Evolutionary conservation across 2,888 invertebrate genomes (phyloP).

Genomic region (Drosophila rubida): DNA sequence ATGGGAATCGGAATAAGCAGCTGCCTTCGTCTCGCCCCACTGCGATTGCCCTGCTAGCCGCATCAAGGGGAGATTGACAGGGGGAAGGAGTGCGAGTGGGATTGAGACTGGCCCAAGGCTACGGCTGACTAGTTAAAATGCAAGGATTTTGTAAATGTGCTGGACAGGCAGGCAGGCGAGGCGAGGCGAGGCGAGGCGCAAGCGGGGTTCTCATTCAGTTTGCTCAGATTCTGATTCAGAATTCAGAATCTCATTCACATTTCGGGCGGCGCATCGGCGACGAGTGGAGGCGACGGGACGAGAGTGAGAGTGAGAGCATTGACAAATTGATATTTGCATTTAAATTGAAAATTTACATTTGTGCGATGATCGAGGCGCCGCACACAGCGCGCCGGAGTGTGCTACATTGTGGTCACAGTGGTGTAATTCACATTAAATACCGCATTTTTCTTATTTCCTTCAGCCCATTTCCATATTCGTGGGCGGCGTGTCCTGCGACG

Average conservation of each 20-base stretch:
- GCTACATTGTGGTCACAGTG: conserved; percentile 83
- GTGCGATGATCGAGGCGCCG: conserved; percentile 65
- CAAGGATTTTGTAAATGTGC: conserved; percentile 61
- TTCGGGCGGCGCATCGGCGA: background rate
- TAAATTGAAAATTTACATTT: conserved; percentile 86
- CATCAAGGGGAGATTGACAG: background rate
- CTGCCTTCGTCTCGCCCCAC: conserved; percentile 16
- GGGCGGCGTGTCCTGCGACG: conserved; percentile 10
- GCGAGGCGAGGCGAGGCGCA: too few relatives aligned
- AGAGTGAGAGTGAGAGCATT: conserved; percentile 68
- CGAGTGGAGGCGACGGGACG: conserved; percentile 20
- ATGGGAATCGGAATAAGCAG: conserved; percentile 70
- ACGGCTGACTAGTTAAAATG: conserved; percentile 79
- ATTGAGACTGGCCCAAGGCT: conserved; percentile 65
- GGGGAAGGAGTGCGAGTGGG: conserved; percentile 8
- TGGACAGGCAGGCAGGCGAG: conserved; percentile 6
- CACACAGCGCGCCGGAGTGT: background rate
- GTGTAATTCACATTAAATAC: conserved; percentile 85
- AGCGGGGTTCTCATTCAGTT: conserved; percentile 3
- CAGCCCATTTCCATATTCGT: conserved; percentile 64
- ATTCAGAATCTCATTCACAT: background rate
- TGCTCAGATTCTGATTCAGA: background rate
- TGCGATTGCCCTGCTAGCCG: conserved; percentile 21
- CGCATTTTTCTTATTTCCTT: conserved; percentile 74
- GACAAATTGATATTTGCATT: conserved; percentile 86